These are phyloP conservation scores for Syrrhaptes paradoxus DNA, from an alignment of 2,113 vertebrate species.

Conservation along the genomic window DNA sequence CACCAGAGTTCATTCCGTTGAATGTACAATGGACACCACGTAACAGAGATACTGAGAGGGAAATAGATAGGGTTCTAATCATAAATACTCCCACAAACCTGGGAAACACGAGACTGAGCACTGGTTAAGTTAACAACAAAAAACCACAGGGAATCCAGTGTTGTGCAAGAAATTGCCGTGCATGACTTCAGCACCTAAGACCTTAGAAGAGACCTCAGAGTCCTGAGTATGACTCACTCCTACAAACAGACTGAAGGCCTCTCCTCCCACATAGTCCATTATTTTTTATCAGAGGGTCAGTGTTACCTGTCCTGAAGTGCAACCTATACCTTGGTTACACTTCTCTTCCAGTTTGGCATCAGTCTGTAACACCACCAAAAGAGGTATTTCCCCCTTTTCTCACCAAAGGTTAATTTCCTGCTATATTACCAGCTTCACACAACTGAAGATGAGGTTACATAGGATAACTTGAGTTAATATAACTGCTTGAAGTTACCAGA, in stretches of 20 bases:
- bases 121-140: neutral
- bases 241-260: neutral
- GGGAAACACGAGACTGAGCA: neutral
- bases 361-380: neutral
- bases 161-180: neutral
- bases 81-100: neutral
- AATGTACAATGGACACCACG: accelerated
- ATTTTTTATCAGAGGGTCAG: neutral
- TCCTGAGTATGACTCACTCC: neutral
- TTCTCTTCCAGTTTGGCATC: neutral
- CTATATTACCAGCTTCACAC: accelerated
- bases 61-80: neutral
- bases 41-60: neutral
- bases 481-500: neutral
- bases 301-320: neutral
- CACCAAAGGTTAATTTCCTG: neutral
- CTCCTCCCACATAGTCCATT: neutral
- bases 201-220: neutral
- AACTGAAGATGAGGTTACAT: neutral
- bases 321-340: neutral
- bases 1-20: neutral
- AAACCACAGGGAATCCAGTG: neutral
- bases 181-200: neutral
- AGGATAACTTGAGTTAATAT: neutral
- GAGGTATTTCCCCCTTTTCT: neutral